These are phyloP conservation scores for Takifugu flavidus DNA, from an alignment of 2,113 vertebrate genomes.

Conservation along the genomic window DNA sequence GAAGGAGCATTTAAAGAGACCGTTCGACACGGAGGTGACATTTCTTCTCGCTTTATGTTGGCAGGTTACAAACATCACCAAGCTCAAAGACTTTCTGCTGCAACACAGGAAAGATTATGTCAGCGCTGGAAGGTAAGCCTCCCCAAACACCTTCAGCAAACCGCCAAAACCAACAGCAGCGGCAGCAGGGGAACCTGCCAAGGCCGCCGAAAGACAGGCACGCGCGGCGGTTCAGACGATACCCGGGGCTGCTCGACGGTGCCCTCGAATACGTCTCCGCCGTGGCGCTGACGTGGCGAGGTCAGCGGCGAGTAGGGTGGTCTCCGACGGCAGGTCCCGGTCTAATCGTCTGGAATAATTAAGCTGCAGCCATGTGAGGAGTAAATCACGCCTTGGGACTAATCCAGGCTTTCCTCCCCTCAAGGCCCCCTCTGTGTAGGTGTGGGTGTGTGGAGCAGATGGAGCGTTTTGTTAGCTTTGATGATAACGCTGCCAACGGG, in stretches of 20 bases:
- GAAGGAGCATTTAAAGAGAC: conserved; percentile 23
- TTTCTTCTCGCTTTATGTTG: conserved; percentile 49
- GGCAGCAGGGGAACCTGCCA: conserved; percentile 8
- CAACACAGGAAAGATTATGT: conserved; percentile 97
- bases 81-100: conserved; percentile 94
- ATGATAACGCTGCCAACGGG: conserved; percentile 42
- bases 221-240: conserved; percentile 19
- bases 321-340: conserved; percentile 56
- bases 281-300: conserved; percentile 42
- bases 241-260: conserved; percentile 36
- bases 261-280: conserved; percentile 17
- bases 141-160: conserved; percentile 16
- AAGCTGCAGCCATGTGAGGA: conserved; percentile 67
- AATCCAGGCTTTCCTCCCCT: conserved; percentile 57
- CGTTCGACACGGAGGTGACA: conserved; percentile 19
- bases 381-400: conserved; percentile 65
- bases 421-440: conserved; percentile 44
- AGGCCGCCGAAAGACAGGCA: conserved; percentile 7
- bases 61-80: conserved; percentile 93
- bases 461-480: conserved; percentile 37
- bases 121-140: conserved; percentile 86
- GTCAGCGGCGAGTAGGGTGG: conserved; percentile 66
- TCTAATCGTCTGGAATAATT: conserved; percentile 75
- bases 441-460: conserved; percentile 29
- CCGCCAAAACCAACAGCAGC: conserved; percentile 28